Conservation (phyloP, 2,888 invertebrate genomes). For the Byasa hedistus region DNA sequence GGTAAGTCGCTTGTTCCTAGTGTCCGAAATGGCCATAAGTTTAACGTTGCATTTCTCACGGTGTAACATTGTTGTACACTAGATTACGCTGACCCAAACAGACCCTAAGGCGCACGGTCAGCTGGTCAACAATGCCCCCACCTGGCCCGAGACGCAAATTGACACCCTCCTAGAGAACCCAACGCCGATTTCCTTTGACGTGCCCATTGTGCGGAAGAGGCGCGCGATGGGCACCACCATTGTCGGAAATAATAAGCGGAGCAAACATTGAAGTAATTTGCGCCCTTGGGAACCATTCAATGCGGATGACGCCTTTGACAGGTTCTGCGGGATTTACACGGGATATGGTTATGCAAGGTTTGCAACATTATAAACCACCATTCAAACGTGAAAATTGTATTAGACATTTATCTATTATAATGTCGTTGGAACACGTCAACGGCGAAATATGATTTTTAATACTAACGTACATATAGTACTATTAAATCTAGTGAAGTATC, state of each 20-base stretch:
- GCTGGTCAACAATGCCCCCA: constrained; percentile 70
- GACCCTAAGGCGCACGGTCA: constrained; percentile 60
- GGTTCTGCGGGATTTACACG: constrained; percentile 55
- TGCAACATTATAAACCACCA: constrained; percentile 20
- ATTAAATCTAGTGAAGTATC: too few relatives aligned
- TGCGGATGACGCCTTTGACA: constrained; percentile 70
- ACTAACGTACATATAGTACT: too few relatives aligned
- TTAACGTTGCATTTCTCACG: constrained; percentile 58
- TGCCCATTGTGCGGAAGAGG: constrained; percentile 60
- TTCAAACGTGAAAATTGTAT: not conserved
- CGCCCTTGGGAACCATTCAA: constrained; percentile 63
- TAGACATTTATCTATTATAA: too few relatives aligned
- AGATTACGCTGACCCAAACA: constrained; percentile 66
- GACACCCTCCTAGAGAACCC: constrained; percentile 66
- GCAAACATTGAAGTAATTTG: constrained; percentile 73
- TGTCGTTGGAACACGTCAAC: too few relatives aligned
- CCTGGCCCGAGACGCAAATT: constrained; percentile 65
- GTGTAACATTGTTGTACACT: constrained; percentile 52
- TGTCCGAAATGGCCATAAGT: not conserved
- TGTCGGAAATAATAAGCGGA: constrained; percentile 57
- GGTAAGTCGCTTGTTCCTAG: too few relatives aligned
- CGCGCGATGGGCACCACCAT: constrained; percentile 61
- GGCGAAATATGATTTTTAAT: too few relatives aligned
- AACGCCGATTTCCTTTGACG: constrained; percentile 59
- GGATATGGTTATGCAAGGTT: constrained; percentile 57